Evolutionary conservation across 2,797 vertebrate genomes (phyloP).

Genomic region (Sarcophilus harrisii): DNA sequence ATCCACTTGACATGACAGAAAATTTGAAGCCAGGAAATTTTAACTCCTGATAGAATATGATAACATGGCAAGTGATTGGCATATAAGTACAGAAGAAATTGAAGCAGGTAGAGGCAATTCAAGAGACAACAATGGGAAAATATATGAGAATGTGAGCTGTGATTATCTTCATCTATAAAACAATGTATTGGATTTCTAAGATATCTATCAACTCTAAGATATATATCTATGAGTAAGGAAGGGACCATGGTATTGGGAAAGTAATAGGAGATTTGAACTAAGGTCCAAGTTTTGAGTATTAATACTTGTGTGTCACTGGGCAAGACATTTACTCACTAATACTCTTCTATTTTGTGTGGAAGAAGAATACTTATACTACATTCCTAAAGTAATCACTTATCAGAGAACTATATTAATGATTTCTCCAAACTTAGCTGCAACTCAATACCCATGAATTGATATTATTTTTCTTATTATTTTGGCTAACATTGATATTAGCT

Average conservation of each 20-base stretch:
- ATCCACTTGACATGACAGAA: not conserved
- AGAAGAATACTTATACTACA: not conserved
- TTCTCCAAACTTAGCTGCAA: not conserved
- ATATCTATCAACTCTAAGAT: not conserved
- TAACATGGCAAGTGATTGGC: not conserved
- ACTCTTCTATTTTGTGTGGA: not conserved
- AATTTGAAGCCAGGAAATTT: not conserved
- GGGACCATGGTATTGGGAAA: not conserved
- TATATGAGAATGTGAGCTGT: not conserved
- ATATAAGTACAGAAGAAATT: not conserved
- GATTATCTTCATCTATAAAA: not conserved
- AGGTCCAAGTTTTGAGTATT: not conserved
- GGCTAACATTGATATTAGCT: not conserved
- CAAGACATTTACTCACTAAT: not conserved
- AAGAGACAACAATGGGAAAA: not conserved
- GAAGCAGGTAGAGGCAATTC: not conserved
- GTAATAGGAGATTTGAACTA: not conserved
- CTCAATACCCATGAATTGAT: not conserved
- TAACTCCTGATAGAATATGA: not conserved
- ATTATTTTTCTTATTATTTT: not conserved
- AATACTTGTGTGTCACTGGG: not conserved
- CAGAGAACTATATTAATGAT: not conserved
- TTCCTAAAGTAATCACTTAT: not conserved
- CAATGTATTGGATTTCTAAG: not conserved
- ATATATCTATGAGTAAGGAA: not conserved